Evolutionary conservation across 2,888 invertebrate genomes (phyloP).

Genomic region (Schizotus pectinicornis): DNA sequence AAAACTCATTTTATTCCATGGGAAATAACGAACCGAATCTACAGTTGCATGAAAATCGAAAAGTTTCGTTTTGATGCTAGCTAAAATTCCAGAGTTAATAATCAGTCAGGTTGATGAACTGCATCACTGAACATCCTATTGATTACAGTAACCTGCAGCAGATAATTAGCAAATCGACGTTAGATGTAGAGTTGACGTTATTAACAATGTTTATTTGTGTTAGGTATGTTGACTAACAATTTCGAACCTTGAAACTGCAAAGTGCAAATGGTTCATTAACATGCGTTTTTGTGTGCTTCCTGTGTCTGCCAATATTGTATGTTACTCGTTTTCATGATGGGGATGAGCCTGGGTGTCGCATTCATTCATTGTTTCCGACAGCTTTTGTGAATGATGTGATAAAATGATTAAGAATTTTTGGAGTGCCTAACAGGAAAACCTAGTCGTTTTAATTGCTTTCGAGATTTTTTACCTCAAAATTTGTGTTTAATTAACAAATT

Average conservation of each 20-base stretch:
- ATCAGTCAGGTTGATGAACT: no score
- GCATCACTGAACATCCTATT: no score
- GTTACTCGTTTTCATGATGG: conserved; percentile 39
- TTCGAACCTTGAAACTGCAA: conserved; percentile 3
- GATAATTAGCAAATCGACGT: no score
- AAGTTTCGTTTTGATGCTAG: no score
- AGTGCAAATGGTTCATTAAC: conserved; percentile 8
- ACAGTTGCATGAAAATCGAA: no score
- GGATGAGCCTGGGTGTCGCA: conserved; percentile 12
- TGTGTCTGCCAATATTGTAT: conserved; percentile 57
- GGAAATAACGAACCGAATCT: no score
- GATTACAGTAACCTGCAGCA: no score
- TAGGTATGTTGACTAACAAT: conserved; percentile 5
- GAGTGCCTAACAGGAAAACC: not conserved
- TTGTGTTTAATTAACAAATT: conserved; percentile 32
- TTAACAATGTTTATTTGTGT: no score
- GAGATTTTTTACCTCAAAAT: conserved; percentile 12
- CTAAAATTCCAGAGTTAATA: no score
- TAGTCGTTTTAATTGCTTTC: conserved; percentile 14
- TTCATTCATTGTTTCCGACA: conserved; percentile 10
- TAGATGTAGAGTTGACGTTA: no score
- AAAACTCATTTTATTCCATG: no score
- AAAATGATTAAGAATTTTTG: conserved; percentile 3
- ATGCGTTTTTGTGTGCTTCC: conserved; percentile 43
- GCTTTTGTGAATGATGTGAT: conserved; percentile 2